Conservation (phyloP, 2,797 vertebrate genomes). For the Dicrostonyx torquatus region DNA sequence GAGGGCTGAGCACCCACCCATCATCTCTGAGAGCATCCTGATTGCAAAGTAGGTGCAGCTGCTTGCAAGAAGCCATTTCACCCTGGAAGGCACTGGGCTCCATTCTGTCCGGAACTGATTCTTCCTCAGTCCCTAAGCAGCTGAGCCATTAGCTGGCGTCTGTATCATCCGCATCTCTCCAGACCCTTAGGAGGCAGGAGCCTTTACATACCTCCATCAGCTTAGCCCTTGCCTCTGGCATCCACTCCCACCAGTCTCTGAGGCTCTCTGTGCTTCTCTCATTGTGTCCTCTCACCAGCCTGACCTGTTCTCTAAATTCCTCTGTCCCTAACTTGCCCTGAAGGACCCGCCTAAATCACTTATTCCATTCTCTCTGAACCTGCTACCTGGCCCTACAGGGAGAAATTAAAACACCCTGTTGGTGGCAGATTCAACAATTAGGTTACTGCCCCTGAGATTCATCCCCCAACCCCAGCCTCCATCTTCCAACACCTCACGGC, state of each 20-base stretch:
- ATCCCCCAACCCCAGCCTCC: background rate
- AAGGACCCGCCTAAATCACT: background rate
- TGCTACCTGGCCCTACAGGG: background rate
- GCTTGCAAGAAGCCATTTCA: background rate
- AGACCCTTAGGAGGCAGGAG: background rate
- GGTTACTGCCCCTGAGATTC: background rate
- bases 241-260: background rate
- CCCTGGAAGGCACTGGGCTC: background rate
- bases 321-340: background rate
- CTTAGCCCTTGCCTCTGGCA: background rate
- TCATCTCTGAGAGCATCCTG: background rate
- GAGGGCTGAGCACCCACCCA: background rate
- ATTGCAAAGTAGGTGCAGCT: background rate
- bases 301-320: background rate
- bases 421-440: background rate
- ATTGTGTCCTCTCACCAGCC: background rate
- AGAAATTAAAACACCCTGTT: background rate
- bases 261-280: too few relatives aligned
- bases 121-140: background rate
- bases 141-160: background rate
- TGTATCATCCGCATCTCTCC: rapidly evolving
- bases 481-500: background rate
- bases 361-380: background rate
- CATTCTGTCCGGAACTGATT: background rate
- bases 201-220: background rate